phyloP scores from a whole-genome alignment of 2,113 vertebrate genomes.

The Hemibagrus wyckioides region DNA sequence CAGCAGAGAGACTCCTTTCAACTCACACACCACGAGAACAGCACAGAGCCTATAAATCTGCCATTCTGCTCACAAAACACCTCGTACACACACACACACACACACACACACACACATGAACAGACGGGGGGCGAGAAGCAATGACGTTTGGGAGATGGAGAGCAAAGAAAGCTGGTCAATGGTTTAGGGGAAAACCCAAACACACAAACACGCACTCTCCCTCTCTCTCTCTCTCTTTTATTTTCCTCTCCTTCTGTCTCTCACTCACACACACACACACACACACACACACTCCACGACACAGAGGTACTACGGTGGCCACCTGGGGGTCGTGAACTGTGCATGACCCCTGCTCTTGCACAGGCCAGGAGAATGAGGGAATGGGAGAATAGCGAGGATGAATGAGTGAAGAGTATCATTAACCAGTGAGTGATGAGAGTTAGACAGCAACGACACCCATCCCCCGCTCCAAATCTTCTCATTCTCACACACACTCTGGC shows the following conservation, averaged over 20 bases:
- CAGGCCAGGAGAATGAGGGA: conserved; percentile 69
- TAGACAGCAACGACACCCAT: conserved; percentile 75
- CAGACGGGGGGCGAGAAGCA: conserved; percentile 28
- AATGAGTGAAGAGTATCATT: conserved; percentile 72
- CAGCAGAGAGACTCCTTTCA: conserved; percentile 54
- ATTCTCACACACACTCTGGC: conserved; percentile 56
- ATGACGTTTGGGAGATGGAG: conserved; percentile 21
- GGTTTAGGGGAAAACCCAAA: conserved; percentile 40
- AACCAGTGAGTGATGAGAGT: conserved; percentile 80
- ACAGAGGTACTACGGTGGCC: conserved; percentile 79
- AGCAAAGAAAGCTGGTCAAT: conserved; percentile 38
- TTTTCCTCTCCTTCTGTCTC: not conserved
- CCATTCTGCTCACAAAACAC: conserved; percentile 51
- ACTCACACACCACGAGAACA: conserved; percentile 53
- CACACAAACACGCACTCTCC: conserved; percentile 23
- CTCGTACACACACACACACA: conserved; percentile 12
- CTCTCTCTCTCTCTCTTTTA: not conserved
- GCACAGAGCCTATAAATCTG: conserved; percentile 54
- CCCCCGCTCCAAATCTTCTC: conserved; percentile 62
- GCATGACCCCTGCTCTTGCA: conserved; percentile 87
- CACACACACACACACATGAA: conserved; percentile 33
- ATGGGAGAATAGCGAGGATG: conserved; percentile 56
- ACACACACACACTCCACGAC: conserved; percentile 45
- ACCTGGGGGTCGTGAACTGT: conserved; percentile 99
- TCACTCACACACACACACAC: conserved; percentile 4